These are phyloP conservation scores for Anoura caudifer DNA, from an alignment of 2,113 vertebrate genomes.

Conservation along the genomic window DNA sequence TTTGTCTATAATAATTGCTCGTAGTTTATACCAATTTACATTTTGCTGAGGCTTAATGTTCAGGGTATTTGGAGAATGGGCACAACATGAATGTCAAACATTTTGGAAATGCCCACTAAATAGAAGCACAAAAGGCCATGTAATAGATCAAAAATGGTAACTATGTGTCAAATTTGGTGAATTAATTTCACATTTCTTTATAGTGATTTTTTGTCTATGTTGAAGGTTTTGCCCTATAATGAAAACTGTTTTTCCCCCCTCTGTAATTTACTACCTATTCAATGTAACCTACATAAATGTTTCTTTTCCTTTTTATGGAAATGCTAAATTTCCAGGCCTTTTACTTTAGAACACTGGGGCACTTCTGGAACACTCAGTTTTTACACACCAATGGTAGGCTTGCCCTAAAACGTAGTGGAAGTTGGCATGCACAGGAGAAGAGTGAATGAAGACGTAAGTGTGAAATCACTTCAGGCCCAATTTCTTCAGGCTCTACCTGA, in stretches of 20 bases:
- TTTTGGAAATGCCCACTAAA: not conserved
- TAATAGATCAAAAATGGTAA: not conserved
- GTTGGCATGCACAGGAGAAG: not conserved
- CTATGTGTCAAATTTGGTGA: not conserved
- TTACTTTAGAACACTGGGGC: not conserved
- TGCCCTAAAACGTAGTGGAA: not conserved
- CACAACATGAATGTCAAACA: not conserved
- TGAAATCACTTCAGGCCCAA: not conserved
- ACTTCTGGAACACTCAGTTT: not conserved
- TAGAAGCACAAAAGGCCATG: not conserved
- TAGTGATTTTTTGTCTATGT: not conserved
- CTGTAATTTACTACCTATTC: not conserved
- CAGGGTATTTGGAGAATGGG: not conserved
- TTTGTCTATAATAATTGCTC: not conserved
- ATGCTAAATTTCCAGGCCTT: not conserved
- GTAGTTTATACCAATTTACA: not conserved
- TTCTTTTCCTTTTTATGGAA: slow-evolving; percentile 4
- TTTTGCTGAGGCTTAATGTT: not conserved
- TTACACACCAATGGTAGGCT: not conserved
- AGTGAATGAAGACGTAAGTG: not conserved
- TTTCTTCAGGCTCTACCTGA: not conserved
- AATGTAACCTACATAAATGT: not conserved
- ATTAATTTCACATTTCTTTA: not conserved
- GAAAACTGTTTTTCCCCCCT: not conserved
- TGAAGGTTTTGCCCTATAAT: not conserved